These are phyloP conservation scores for Talpa occidentalis DNA, from an alignment of 2,113 vertebrate genomes.

Conservation along the genomic window DNA sequence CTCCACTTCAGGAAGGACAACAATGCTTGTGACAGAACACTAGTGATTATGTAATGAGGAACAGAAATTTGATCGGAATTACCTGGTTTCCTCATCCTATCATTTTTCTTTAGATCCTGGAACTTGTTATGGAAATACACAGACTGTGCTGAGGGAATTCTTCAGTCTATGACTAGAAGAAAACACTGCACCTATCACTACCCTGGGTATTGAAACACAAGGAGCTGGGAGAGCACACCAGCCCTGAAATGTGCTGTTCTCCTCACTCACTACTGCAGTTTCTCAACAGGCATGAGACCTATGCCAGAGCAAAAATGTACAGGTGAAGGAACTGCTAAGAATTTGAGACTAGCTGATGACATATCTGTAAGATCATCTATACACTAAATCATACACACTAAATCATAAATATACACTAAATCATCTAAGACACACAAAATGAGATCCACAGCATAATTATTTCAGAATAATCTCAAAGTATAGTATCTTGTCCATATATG, in stretches of 20 bases:
- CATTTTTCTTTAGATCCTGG: not conserved
- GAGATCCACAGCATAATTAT: not conserved
- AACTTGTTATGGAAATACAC: not conserved
- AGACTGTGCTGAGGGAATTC: not conserved
- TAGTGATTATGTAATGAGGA: not conserved
- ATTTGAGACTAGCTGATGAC: not conserved
- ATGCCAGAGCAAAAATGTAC: not conserved
- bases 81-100: not conserved
- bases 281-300: conserved; percentile 1
- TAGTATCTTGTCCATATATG: not conserved
- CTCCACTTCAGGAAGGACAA: not conserved
- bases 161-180: not conserved
- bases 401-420: not conserved
- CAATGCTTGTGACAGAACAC: not conserved
- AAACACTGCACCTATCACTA: not conserved
- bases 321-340: not conserved
- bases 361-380: not conserved
- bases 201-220: not conserved
- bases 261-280: not conserved
- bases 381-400: too few species aligned
- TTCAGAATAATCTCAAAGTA: not conserved
- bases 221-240: not conserved
- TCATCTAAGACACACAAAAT: not conserved
- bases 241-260: not conserved
- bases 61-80: conserved; percentile 7